Conservation (phyloP, 2,888 invertebrate genomes). For the Serripes groenlandicus region DNA sequence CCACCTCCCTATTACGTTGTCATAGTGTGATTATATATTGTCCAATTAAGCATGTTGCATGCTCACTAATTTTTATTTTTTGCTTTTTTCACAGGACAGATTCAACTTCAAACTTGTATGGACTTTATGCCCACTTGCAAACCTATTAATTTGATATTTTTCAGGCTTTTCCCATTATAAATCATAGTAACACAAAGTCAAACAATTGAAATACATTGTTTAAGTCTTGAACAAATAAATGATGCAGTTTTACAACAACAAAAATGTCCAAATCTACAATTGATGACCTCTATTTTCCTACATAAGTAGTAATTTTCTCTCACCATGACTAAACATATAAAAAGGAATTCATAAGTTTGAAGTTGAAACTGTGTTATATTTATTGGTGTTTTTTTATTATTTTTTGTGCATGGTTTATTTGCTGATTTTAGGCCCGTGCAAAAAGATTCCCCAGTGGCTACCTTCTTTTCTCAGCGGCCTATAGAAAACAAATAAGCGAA, state of each 20-base stretch:
- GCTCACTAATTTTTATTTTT: constrained; percentile 38
- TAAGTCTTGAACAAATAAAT: too few relatives aligned
- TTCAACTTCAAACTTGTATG: constrained; percentile 14
- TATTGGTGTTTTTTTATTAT: not conserved
- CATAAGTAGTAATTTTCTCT: too few relatives aligned
- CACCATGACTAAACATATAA: too few relatives aligned
- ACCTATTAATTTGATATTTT: too few relatives aligned
- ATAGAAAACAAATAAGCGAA: constrained; percentile 94
- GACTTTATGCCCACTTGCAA: too few relatives aligned
- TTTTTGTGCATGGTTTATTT: constrained; percentile 63
- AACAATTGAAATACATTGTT: too few relatives aligned
- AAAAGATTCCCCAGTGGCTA: constrained; percentile 92
- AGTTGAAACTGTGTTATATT: not conserved
- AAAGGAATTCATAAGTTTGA: not conserved
- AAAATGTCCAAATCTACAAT: too few relatives aligned
- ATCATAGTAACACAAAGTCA: too few relatives aligned
- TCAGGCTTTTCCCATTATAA: too few relatives aligned
- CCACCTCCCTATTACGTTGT: constrained; percentile 55
- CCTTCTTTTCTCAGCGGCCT: constrained; percentile 98
- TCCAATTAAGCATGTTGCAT: constrained; percentile 54
- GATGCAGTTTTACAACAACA: too few relatives aligned
- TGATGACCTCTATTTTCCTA: too few relatives aligned
- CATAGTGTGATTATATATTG: constrained; percentile 32
- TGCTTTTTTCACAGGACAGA: constrained; percentile 37
- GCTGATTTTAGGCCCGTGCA: constrained; percentile 71